phyloP scores from a whole-genome alignment of 2,797 vertebrate genomes.

The Platyrinchus mystaceus region DNA sequence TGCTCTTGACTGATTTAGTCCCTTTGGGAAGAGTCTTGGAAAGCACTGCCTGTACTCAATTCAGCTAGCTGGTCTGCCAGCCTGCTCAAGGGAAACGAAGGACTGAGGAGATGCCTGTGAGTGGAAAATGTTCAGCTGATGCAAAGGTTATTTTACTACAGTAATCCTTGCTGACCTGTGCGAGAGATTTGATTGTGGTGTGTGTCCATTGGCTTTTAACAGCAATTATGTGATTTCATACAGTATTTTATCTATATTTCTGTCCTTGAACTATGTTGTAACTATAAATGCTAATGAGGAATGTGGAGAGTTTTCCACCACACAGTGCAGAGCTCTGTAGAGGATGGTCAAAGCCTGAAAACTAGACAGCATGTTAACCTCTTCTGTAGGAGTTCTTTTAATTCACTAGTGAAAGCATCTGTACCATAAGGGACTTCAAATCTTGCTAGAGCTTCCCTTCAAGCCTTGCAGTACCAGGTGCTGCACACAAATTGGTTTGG shows the following conservation, averaged over 20 bases:
- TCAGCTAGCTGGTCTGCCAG: not conserved
- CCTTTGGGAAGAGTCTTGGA: not conserved
- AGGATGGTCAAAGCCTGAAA: not conserved
- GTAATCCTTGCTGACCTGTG: not conserved
- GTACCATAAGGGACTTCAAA: not conserved
- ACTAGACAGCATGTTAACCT: not conserved
- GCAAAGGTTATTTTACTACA: not conserved
- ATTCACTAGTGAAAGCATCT: not conserved
- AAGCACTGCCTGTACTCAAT: not conserved
- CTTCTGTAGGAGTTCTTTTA: not conserved
- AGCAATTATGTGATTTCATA: not conserved
- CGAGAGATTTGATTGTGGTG: not conserved
- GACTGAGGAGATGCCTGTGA: not conserved
- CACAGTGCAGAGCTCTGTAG: not conserved
- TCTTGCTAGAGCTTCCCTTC: not conserved
- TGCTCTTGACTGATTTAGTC: not conserved
- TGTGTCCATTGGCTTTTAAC: not conserved
- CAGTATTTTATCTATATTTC: not conserved
- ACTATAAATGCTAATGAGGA: not conserved
- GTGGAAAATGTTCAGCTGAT: not conserved
- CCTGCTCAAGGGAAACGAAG: not conserved
- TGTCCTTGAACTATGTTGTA: not conserved
- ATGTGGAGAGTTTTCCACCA: not conserved
- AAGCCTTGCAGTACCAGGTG: constrained; percentile 33
- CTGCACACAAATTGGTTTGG: constrained; percentile 42